A percentile compares a stretch with the other conserved stretches of the same genome.
These are phyloP conservation scores for Drosophila aldrichi DNA, from an alignment of 2,888 invertebrate genomes.

Conservation along the genomic window DNA sequence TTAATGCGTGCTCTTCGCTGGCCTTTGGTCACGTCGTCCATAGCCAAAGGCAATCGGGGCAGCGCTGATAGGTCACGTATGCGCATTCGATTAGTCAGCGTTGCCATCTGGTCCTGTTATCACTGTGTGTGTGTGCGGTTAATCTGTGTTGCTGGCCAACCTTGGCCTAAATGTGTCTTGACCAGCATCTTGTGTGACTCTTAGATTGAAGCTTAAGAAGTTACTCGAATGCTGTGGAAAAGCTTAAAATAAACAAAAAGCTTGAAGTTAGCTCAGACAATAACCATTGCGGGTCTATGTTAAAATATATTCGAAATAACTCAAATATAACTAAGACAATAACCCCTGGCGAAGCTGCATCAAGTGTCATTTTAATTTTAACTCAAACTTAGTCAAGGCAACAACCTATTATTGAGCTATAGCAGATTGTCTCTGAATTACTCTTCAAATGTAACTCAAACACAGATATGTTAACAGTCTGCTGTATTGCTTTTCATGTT, in stretches of 20 bases:
- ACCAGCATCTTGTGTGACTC: conserved; percentile 26
- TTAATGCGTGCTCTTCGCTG: conserved; percentile 34
- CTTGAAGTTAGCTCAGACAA: conserved; percentile 25
- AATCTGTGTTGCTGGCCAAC: conserved; percentile 50
- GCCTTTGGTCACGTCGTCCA: conserved; percentile 68
- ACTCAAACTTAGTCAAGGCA: not conserved
- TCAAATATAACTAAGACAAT: not conserved
- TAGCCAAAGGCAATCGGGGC: conserved; percentile 43
- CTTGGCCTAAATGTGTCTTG: conserved; percentile 66
- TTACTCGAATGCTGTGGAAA: conserved; percentile 3
- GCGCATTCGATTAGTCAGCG: conserved; percentile 56
- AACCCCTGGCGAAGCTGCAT: too few species aligned
- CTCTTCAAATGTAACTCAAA: not conserved
- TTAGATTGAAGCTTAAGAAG: conserved; percentile 36
- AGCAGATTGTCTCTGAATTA: not conserved
- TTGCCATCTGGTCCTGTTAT: conserved; percentile 69
- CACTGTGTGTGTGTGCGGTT: conserved; percentile 40
- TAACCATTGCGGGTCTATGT: not conserved
- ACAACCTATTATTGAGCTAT: not conserved
- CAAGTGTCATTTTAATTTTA: not conserved
- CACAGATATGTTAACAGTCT: not conserved
- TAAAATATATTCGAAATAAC: not conserved
- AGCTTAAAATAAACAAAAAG: conserved; percentile 21
- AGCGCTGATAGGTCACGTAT: conserved; percentile 70
- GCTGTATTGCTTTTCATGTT: not conserved